phyloP scores from a whole-genome alignment of 2,888 invertebrate genomes.

The Sialis lutaria region DNA sequence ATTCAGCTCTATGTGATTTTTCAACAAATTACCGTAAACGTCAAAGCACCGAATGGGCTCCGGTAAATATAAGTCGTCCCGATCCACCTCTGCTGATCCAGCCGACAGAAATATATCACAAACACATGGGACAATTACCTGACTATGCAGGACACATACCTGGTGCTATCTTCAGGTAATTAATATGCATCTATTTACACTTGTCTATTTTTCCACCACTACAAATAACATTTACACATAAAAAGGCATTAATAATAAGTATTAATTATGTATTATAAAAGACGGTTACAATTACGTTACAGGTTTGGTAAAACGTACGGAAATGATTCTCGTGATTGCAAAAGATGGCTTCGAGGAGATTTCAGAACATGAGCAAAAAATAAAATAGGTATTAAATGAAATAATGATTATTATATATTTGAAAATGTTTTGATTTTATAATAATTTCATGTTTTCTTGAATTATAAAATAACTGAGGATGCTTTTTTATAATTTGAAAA shows the following conservation, averaged over 20 bases:
- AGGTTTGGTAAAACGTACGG: slow-evolving; percentile 63
- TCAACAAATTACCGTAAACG: slow-evolving; percentile 54
- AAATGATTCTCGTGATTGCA: slow-evolving; percentile 53
- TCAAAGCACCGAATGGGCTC: slow-evolving; percentile 59
- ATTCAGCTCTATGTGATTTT: slow-evolving; percentile 56
- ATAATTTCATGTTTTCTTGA: too few species aligned
- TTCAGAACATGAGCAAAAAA: slow-evolving; percentile 22
- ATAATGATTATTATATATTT: too few species aligned
- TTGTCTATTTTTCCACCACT: background rate
- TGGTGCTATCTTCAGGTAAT: slow-evolving; percentile 47
- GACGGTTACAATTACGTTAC: slow-evolving; percentile 12
- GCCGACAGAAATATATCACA: slow-evolving; percentile 49
- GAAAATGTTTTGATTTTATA: too few species aligned
- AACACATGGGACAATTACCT: slow-evolving; percentile 55
- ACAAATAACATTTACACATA: too few species aligned
- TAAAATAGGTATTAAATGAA: too few species aligned
- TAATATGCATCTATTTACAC: background rate
- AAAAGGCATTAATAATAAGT: background rate
- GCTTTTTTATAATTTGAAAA: too few species aligned
- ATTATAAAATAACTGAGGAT: too few species aligned
- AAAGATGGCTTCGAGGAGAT: slow-evolving; percentile 51
- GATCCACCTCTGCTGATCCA: slow-evolving; percentile 32
- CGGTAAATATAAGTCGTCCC: slow-evolving; percentile 35
- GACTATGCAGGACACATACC: slow-evolving; percentile 67
- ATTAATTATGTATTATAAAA: background rate